Conservation (phyloP, 2,797 vertebrate genomes). For the Mycteria americana region DNA sequence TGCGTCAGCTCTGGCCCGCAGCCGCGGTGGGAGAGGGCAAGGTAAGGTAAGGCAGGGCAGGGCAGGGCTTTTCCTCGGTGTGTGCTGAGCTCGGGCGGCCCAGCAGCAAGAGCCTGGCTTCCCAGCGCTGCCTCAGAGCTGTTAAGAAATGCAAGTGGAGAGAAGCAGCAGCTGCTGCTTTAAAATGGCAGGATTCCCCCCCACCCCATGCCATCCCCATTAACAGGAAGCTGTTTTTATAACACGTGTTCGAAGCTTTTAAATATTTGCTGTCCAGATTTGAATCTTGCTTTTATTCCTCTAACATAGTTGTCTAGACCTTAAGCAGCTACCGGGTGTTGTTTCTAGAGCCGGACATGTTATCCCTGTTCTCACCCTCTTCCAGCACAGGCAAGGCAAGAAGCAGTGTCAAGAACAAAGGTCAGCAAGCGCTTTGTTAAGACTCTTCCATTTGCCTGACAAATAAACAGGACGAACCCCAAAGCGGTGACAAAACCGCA, state of each 20-base stretch:
- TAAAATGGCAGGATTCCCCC: neutral
- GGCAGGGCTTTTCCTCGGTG: neutral
- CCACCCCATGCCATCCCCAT: no score
- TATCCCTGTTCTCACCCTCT: neutral
- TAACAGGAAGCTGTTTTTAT: neutral
- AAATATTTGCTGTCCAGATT: neutral
- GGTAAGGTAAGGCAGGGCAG: neutral
- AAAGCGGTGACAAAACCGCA: neutral
- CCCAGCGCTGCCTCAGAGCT: no score
- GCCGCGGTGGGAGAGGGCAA: neutral
- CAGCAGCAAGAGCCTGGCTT: neutral
- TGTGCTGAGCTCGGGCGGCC: neutral
- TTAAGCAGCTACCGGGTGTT: neutral
- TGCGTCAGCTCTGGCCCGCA: fast-evolving
- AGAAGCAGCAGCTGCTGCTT: neutral
- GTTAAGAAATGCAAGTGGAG: neutral
- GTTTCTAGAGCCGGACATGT: neutral
- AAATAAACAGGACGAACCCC: neutral
- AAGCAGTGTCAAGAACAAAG: neutral
- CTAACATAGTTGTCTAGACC: neutral
- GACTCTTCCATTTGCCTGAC: neutral
- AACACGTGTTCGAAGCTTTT: neutral
- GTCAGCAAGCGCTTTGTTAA: fast-evolving
- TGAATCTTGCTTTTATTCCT: neutral
- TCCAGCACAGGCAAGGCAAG: neutral